A percentile compares a stretch with the other conserved stretches of the same genome.
Evolutionary conservation across 2,113 vertebrate genomes (phyloP).

Genomic region (Sphaerodactylus townsendi): DNA sequence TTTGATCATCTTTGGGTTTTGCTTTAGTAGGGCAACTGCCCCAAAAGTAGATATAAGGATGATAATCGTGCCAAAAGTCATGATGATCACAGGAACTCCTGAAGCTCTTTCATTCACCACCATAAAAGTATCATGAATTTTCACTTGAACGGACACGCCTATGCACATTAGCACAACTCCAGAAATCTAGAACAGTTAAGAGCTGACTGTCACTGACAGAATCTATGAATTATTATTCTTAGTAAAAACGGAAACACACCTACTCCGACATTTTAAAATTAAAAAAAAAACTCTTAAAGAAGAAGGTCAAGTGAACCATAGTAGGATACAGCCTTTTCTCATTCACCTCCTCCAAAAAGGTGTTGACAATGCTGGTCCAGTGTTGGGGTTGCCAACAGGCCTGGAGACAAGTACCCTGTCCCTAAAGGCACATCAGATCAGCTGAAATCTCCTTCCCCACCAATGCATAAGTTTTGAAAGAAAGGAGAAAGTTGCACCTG

Average conservation of each 20-base stretch:
- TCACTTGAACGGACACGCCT: slow-evolving; percentile 43
- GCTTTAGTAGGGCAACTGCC: slow-evolving; percentile 36
- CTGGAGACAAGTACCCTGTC: too few species aligned
- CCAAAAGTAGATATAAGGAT: slow-evolving; percentile 49
- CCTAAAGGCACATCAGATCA: too few species aligned
- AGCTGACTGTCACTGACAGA: neutral
- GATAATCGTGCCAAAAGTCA: slow-evolving; percentile 40
- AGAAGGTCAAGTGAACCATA: too few species aligned
- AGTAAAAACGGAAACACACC: neutral
- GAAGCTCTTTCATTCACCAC: slow-evolving; percentile 31
- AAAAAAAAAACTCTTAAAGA: too few species aligned
- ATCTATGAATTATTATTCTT: neutral
- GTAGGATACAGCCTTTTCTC: too few species aligned
- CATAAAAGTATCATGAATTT: slow-evolving; percentile 34
- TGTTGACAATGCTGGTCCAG: too few species aligned
- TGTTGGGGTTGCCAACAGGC: too few species aligned
- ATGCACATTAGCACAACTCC: slow-evolving; percentile 41
- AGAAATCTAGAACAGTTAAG: slow-evolving; percentile 25
- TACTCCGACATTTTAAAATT: neutral
- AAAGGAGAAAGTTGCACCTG: too few species aligned
- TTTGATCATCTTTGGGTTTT: slow-evolving; percentile 44
- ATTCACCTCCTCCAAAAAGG: too few species aligned
- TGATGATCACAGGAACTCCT: slow-evolving; percentile 34
- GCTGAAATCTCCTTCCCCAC: too few species aligned
- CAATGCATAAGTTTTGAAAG: too few species aligned